Evolutionary conservation across 2,888 invertebrate genomes (phyloP), one percentile per base, ranked within the genome.

Genomic region (Dryobotodes eremita): DNA sequence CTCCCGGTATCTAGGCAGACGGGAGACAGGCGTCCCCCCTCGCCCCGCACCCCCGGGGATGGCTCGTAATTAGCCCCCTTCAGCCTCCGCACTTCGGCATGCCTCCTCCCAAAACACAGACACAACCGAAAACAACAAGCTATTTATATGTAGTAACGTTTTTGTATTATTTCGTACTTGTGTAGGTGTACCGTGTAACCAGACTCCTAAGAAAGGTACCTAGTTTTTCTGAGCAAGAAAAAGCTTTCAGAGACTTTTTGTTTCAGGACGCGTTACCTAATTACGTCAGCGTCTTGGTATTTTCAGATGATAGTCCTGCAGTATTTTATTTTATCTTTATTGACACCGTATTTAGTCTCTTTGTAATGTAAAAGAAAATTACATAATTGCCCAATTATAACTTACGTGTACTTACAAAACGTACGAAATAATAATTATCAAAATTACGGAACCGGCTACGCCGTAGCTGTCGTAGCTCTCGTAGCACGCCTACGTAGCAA

Each of bases 41-140:
- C 77, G 80, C 86, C 85, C 78, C 61, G 77, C 78, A 80, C 80
- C 84, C 86, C 68, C 73, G 48, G 74, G 82, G 75, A 20, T 65
- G 70, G 78, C 66, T 88, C 90, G 88, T 94, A 95, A 95, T 94
- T 95, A 95, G 93, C 92, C 91, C 90, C 92, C 89, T 79, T 78
- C 83, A 80, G 72, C 80, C 86, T 88, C 83, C 86, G 79, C 88
- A 83, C 85, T 84, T 82, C 78, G 78, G 64, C 74, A 72, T 79
- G 87, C 87, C 84, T 83, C 91, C 89, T 90, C 84, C 89, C 88
- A 91, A 93, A 94, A 94, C 92, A 92, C 88, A 93, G 91, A 91
- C 89, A 91, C 92, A 92, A 91, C 92, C 84, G 86, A 92, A 92
- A 94, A 93, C 93, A 94, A 92, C 94, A 91, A 91, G 88, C 88